A percentile compares a stretch with the other conserved stretches of the same genome.
Evolutionary conservation across 2,113 vertebrate species (phyloP).

Genomic region (Ciconia stormi): DNA sequence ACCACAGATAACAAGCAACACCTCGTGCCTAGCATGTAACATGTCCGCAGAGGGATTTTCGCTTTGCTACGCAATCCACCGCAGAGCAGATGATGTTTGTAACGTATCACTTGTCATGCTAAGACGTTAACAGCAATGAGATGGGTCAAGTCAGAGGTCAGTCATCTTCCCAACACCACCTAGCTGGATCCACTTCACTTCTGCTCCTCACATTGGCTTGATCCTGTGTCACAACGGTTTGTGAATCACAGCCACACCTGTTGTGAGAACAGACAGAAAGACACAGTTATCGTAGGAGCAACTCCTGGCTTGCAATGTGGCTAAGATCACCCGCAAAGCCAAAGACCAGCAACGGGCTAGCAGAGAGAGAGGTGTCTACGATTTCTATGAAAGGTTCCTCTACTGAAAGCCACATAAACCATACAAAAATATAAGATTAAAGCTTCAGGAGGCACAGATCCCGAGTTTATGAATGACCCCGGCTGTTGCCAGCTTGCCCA

Average conservation of each 20-base stretch:
- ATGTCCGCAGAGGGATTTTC: neutral
- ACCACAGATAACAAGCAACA: conserved; percentile 65
- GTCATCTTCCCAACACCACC: neutral
- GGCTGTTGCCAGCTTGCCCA: neutral
- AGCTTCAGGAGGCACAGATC: neutral
- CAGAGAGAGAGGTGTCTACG: neutral
- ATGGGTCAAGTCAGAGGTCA: conserved; percentile 5
- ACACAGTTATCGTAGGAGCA: neutral
- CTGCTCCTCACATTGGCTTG: conserved; percentile 44
- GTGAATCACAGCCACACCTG: conserved; percentile 95
- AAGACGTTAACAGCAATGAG: conserved; percentile 25
- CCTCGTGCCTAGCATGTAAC: conserved; percentile 15
- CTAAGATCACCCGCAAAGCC: neutral
- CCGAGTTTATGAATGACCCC: neutral
- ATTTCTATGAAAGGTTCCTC: neutral
- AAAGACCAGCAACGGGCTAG: neutral
- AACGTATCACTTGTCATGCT: neutral
- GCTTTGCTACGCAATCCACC: neutral
- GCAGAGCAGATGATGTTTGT: conserved; percentile 3
- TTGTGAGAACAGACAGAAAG: neutral
- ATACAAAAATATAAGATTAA: neutral
- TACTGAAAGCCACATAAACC: neutral
- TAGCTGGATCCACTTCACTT: conserved; percentile 27
- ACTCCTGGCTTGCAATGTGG: neutral
- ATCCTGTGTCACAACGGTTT: conserved; percentile 84